Base-by-base conservation (phyloP, 1,140 invertebrate species). In the Trinorchestia longiramus region DNA sequence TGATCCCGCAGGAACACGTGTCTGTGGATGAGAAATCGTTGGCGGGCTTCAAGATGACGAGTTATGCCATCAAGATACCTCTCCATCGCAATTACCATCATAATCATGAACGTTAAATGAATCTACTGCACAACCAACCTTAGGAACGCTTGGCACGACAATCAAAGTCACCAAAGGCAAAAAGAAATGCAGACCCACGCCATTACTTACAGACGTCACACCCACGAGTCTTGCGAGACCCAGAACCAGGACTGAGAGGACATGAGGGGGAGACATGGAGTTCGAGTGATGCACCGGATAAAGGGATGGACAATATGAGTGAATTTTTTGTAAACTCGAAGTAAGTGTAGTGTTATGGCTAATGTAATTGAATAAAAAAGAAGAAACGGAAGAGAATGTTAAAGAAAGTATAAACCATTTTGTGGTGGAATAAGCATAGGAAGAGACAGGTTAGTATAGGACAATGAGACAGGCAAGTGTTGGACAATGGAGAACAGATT, bases 41-140 rank as follows among this genome's bases (percentile, higher is more conserved):
- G 62, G 62, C 62, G 62, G 47, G 62, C 62, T 19, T 77, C 15
- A 36, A 15, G 62, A 77, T 77, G 62, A 36, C 62, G 62, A 77
- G 62, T 77, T 77, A 77, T 36, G 62, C 62, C 62, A 77, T 36
- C 11, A 28, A 77, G 62, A 77, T 77, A 11, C 15, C 62, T 77
- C 62, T 77, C 62, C 62, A 77, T 77, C 62, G 62, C 28, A 77
- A 77, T 77, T 11, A 77, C 62, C 1, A 77, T 77, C 15, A 77
- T 77, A 77, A 77, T 77, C 62, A 77, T 77, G 62, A 77, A 77
- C 62, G 62, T 77, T 77, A 77, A 77, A 77, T 77, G 62, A 77
- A 77, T 77, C 62, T 77, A 77, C 62, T 77, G 28, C 62, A 77
- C 62, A 77, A 77, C 62, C 28, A 77, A 77, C 62, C 62, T 77